Evolutionary conservation across 2,113 vertebrate species (phyloP).

Genomic region (Ictalurus punctatus): DNA sequence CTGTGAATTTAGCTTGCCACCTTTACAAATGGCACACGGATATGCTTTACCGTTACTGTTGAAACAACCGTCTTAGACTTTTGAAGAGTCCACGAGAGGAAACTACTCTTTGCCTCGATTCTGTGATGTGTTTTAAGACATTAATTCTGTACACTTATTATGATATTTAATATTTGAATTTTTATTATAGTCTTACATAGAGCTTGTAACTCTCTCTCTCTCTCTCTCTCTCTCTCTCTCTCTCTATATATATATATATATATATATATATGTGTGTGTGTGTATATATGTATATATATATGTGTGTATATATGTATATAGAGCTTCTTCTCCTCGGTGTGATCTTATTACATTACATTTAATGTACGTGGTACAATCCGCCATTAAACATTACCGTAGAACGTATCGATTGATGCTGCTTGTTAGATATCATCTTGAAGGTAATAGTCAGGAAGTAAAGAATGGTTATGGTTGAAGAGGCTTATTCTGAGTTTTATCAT

Average conservation of each 20-base stretch:
- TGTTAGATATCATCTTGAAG: constrained; percentile 19
- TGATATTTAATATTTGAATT: not conserved
- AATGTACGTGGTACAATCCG: not conserved
- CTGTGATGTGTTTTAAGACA: not conserved
- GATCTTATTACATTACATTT: not conserved
- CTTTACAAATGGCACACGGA: not conserved
- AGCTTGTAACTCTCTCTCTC: too few species aligned
- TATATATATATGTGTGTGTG: too few species aligned
- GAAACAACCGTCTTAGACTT: not conserved
- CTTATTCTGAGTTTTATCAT: constrained; percentile 18
- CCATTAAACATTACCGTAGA: not conserved
- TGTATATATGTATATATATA: too few species aligned
- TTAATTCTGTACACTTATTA: not conserved
- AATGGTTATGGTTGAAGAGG: constrained; percentile 7
- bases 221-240: too few species aligned
- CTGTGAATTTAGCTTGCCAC: not conserved
- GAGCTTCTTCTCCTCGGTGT: not conserved
- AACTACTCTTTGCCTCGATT: not conserved
- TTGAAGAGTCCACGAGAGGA: not conserved
- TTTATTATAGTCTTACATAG: not conserved
- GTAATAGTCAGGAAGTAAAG: not conserved
- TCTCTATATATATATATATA: too few species aligned
- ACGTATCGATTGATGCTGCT: constrained; percentile 10
- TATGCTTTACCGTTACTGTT: not conserved
- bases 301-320: not conserved